phyloP scores from a whole-genome alignment of 30 jellyfish, hydroid and myxozoan genomes.

The Aurelia coerulea region DNA sequence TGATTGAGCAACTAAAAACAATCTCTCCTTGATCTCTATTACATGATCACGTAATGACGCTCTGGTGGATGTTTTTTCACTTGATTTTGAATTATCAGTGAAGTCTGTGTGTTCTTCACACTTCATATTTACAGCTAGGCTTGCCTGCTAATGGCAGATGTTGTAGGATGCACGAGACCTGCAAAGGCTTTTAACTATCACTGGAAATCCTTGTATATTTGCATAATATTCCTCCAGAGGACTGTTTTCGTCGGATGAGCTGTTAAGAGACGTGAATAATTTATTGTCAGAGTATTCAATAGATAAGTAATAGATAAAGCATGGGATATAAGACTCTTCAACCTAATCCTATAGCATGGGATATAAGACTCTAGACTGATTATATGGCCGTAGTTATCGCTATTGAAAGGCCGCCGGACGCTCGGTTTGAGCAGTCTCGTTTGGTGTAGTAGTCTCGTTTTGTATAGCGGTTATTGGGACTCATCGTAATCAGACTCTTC shows the following conservation, averaged over 20 bases:
- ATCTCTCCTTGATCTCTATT: constrained; percentile 9
- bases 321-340: background rate
- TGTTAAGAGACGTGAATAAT: constrained; percentile 26
- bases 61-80: constrained; percentile 1
- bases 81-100: background rate
- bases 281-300: constrained; percentile 14
- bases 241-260: background rate
- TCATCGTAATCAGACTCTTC: background rate
- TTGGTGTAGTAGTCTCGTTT: too few species aligned
- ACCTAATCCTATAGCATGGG: too few species aligned
- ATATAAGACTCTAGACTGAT: too few species aligned
- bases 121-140: constrained; percentile 45
- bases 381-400: too few species aligned
- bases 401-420: too few species aligned
- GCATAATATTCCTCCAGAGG: constrained; percentile 35
- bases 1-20: background rate
- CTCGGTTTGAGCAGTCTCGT: too few species aligned
- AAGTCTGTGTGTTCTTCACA: constrained; percentile 13
- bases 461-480: too few species aligned
- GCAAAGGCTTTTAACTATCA: constrained; percentile 20
- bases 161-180: constrained; percentile 13
- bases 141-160: constrained; percentile 15
- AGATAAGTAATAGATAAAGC: background rate
- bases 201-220: constrained; percentile 22
- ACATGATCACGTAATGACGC: background rate